These are phyloP conservation scores for Cololabis saira DNA, from an alignment of 2,113 vertebrate species.

Conservation along the genomic window DNA sequence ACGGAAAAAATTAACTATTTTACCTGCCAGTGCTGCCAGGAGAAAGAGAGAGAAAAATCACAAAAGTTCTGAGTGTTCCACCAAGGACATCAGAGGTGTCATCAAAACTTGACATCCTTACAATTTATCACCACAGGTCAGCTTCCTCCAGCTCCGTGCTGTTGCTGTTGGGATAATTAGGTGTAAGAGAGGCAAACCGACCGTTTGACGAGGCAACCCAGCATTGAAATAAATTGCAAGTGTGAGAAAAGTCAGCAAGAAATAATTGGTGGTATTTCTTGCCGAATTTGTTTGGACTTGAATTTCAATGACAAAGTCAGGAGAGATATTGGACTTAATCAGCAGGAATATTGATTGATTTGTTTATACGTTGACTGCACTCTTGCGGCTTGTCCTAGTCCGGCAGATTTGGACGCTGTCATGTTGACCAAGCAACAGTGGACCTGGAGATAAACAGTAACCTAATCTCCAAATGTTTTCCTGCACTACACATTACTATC, in stretches of 20 bases:
- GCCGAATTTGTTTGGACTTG: background rate
- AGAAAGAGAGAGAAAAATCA: too few relatives aligned
- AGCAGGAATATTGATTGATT: slow-evolving; percentile 50
- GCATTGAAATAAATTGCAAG: too few relatives aligned
- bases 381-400: slow-evolving; percentile 15
- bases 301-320: slow-evolving; percentile 34
- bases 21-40: too few relatives aligned
- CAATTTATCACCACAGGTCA: too few relatives aligned
- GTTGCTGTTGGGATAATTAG: too few relatives aligned
- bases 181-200: too few relatives aligned
- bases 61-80: too few relatives aligned
- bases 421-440: slow-evolving; percentile 6
- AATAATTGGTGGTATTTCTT: background rate
- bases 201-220: too few relatives aligned
- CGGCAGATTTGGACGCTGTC: slow-evolving; percentile 40
- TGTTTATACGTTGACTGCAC: slow-evolving; percentile 52
- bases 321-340: slow-evolving; percentile 28
- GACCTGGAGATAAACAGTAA: slow-evolving; percentile 39
- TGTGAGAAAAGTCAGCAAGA: too few relatives aligned
- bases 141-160: too few relatives aligned
- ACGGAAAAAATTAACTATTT: background rate
- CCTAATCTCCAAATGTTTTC: slow-evolving; percentile 35
- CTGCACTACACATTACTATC: background rate
- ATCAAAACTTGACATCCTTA: too few relatives aligned
- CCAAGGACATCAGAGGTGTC: too few relatives aligned